A percentile compares a stretch with the other conserved stretches of the same genome.
phyloP scores from a whole-genome alignment of 1,140 invertebrate genomes.

The Vanessa atalanta region DNA sequence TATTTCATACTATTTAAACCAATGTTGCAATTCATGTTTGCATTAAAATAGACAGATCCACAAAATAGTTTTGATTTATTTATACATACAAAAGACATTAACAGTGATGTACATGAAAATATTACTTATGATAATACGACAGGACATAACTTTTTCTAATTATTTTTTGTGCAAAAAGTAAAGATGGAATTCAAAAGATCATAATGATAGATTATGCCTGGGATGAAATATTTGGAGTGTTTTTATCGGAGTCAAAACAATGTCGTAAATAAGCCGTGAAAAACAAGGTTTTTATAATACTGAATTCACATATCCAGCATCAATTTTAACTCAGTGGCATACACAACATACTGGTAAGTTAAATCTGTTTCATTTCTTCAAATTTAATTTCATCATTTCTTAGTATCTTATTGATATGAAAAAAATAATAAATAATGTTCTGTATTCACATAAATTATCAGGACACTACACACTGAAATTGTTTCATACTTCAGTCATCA shows the following conservation, averaged over 20 bases:
- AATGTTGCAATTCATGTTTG: not conserved
- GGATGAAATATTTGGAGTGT: no score
- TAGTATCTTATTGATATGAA: not conserved
- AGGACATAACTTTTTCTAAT: no score
- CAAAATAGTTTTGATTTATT: no score
- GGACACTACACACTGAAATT: constrained; percentile 23
- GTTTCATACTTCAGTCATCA: constrained; percentile 26
- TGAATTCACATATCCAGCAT: constrained; percentile 3
- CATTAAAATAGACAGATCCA: constrained; percentile 5
- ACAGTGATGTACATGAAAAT: no score
- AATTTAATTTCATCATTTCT: not conserved
- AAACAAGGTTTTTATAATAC: not conserved
- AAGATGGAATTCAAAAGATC: no score
- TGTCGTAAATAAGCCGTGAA: not conserved
- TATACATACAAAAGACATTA: no score
- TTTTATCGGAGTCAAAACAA: no score
- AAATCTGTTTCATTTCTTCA: not conserved
- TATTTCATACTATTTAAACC: not conserved
- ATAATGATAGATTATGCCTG: no score
- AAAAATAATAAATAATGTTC: constrained; percentile 10
- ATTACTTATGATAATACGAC: no score
- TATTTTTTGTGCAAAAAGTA: no score
- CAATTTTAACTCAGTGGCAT: no score
- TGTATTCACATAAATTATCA: constrained; percentile 5
- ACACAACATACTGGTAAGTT: not conserved